A percentile compares a stretch with the other conserved stretches of the same genome.
These are phyloP conservation scores for Thaleichthys pacificus DNA, from an alignment of 2,797 vertebrate species.

Conservation along the genomic window DNA sequence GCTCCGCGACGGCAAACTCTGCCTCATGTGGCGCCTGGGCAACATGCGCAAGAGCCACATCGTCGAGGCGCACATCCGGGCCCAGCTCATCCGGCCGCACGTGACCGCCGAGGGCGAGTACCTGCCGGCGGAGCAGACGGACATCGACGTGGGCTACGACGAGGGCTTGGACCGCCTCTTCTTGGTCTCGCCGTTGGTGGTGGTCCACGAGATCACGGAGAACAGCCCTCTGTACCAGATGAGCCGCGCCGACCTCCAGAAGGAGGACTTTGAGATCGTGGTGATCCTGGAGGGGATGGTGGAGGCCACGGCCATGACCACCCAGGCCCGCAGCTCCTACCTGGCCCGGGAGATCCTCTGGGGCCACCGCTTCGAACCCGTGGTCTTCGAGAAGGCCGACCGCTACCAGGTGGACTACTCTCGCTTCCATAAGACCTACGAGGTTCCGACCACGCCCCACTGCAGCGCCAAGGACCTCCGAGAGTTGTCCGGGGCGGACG, in stretches of 20 bases:
- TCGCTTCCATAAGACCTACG: conserved; percentile 90
- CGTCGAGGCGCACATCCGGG: conserved; percentile 89
- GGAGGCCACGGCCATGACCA: conserved; percentile 98
- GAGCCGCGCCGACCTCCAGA: conserved; percentile 81
- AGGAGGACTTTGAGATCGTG: conserved; percentile 93
- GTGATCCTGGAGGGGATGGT: conserved; percentile 99
- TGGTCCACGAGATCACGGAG: conserved; percentile 90
- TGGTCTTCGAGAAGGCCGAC: conserved; percentile 87
- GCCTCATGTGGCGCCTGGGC: conserved; percentile 92
- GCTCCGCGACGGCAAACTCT: conserved; percentile 87
- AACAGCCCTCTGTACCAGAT: conserved; percentile 86
- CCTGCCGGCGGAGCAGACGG: conserved; percentile 89
- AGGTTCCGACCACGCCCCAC: conserved; percentile 86
- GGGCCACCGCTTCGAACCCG: conserved; percentile 93
- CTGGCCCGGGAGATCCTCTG: conserved; percentile 93
- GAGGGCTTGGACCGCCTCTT: conserved; percentile 93
- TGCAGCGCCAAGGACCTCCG: conserved; percentile 90
- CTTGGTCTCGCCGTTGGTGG: conserved; percentile 88
- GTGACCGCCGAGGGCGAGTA: conserved; percentile 91
- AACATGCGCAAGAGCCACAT: conserved; percentile 95
- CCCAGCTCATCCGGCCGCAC: conserved; percentile 87
- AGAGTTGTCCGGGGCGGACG: conserved; percentile 61
- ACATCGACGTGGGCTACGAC: conserved; percentile 92
- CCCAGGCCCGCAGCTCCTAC: conserved; percentile 95
- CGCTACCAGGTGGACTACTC: conserved; percentile 93